phyloP scores from a whole-genome alignment of 2,888 invertebrate genomes.

The Oscheius myriophilus region DNA sequence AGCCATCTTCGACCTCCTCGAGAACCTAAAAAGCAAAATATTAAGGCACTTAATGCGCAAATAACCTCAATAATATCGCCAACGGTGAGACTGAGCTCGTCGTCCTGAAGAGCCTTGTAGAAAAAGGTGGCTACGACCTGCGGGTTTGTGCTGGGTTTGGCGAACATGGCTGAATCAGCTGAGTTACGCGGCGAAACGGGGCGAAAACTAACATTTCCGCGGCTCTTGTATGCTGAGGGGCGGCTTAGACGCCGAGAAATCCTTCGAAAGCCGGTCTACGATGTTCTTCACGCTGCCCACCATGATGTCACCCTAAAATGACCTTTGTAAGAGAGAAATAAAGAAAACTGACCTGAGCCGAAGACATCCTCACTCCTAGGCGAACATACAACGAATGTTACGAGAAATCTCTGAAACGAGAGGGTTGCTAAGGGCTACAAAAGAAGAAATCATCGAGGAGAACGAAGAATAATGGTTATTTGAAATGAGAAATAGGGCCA shows the following conservation, averaged over 20 bases:
- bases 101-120: slow-evolving; percentile 90
- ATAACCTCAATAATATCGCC: slow-evolving; percentile 87
- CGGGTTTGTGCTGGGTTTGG: background rate
- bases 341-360: slow-evolving; percentile 8
- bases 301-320: slow-evolving; percentile 46
- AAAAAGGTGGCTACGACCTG: slow-evolving; percentile 39
- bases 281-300: slow-evolving; percentile 52
- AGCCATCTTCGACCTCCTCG: slow-evolving; percentile 90
- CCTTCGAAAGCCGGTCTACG: slow-evolving; percentile 49
- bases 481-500: background rate
- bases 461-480: background rate
- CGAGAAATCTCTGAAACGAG: background rate
- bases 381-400: background rate
- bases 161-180: background rate
- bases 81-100: slow-evolving; percentile 86
- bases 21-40: slow-evolving; percentile 71
- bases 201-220: slow-evolving; percentile 8
- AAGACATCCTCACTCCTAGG: slow-evolving; percentile 23
- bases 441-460: background rate
- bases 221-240: slow-evolving; percentile 24
- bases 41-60: background rate
- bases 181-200: background rate
- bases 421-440: background rate
- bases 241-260: slow-evolving; percentile 24
- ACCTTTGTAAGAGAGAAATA: background rate